Conservation (phyloP, 2,113 vertebrate genomes). For the Cnemophilus loriae region DNA sequence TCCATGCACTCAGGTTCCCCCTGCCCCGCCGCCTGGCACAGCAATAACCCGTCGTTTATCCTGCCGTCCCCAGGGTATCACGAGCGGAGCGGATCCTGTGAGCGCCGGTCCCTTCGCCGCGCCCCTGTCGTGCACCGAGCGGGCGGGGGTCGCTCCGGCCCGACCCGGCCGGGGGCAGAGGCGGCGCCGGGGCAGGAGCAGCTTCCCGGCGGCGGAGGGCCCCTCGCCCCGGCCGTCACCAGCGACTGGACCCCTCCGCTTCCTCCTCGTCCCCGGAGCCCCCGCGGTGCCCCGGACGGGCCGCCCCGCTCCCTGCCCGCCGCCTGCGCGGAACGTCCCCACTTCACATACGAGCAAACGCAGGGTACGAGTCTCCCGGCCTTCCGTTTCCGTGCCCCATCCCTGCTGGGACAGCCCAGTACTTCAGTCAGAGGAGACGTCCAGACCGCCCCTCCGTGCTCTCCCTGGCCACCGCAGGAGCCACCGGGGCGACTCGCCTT, state of each 20-base stretch:
- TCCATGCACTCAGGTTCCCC: not conserved
- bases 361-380: not conserved
- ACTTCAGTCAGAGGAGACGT: accelerated
- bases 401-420: not conserved
- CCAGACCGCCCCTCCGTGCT: accelerated
- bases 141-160: not conserved
- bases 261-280: accelerated
- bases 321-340: no score
- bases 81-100: accelerated
- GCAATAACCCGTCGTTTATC: accelerated
- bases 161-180: not conserved
- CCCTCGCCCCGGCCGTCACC: not conserved
- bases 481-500: accelerated
- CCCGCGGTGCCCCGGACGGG: accelerated
- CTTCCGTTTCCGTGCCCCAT: no score
- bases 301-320: not conserved
- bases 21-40: not conserved
- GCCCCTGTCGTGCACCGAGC: no score
- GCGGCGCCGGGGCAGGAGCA: no score
- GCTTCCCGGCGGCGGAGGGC: not conserved
- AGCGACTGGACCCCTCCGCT: accelerated
- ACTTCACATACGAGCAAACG: not conserved
- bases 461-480: not conserved
- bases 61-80: accelerated
- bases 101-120: not conserved